Evolutionary conservation across 2,113 vertebrate genomes (phyloP).

Genomic region (Oreotrochilus melanogaster): DNA sequence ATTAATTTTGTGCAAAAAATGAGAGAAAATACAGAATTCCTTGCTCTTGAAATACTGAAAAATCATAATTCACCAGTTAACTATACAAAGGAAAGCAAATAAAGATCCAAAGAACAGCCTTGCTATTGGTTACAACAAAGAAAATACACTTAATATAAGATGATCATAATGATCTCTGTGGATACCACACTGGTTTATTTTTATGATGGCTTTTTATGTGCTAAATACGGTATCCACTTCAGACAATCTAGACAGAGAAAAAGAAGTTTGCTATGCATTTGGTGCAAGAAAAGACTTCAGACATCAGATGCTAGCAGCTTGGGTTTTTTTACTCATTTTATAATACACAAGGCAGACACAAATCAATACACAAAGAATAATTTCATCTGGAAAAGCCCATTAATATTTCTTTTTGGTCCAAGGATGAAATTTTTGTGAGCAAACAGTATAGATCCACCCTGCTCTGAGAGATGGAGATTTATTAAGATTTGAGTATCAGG

Average conservation of each 20-base stretch:
- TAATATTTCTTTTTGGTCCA: neutral
- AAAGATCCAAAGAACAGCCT: neutral
- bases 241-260: slow-evolving; percentile 9
- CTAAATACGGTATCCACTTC: neutral
- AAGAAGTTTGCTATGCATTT: neutral
- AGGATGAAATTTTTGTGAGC: neutral
- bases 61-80: neutral
- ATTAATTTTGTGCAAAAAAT: slow-evolving; percentile 1
- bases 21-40: neutral
- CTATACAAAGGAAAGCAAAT: neutral
- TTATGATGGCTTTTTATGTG: neutral
- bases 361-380: neutral
- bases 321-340: neutral
- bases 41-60: neutral
- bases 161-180: neutral
- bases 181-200: neutral
- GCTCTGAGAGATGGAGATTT: neutral
- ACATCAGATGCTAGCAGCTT: neutral
- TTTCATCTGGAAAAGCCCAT: neutral
- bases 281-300: neutral
- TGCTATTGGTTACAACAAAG: neutral
- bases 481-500: neutral
- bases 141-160: neutral
- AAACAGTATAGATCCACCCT: neutral
- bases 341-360: neutral